Evolutionary conservation across 2,888 invertebrate genomes (phyloP).

Genomic region (Cephus spinipes): DNA sequence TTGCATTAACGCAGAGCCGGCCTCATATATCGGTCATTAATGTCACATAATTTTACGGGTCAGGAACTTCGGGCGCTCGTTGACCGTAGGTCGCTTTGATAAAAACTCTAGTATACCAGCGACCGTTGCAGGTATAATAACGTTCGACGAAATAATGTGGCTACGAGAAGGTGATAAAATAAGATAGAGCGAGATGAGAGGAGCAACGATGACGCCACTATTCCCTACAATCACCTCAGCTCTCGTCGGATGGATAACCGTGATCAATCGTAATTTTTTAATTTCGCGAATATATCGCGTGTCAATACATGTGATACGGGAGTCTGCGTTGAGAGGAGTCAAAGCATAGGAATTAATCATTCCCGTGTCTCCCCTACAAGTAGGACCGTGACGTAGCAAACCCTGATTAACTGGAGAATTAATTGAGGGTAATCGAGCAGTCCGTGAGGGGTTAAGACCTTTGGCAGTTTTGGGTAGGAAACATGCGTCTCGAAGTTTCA

Average conservation of each 20-base stretch:
- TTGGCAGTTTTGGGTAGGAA: slow-evolving; percentile 17
- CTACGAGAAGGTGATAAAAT: not conserved
- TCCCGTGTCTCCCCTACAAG: slow-evolving; percentile 41
- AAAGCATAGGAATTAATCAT: slow-evolving; percentile 48
- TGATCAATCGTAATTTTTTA: not conserved
- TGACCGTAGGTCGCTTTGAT: not conserved
- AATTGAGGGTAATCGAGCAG: slow-evolving; percentile 49
- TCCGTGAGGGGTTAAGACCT: slow-evolving; percentile 37
- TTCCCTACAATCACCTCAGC: not conserved
- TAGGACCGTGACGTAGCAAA: slow-evolving; percentile 45
- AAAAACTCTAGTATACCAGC: not conserved
- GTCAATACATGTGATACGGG: not conserved
- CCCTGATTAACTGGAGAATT: slow-evolving; percentile 50
- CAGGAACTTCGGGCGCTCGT: not conserved
- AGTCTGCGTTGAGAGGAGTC: slow-evolving; percentile 30
- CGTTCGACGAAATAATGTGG: not conserved
- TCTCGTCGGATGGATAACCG: not conserved
- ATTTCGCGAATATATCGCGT: not conserved
- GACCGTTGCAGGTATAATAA: not conserved
- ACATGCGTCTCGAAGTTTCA: not conserved
- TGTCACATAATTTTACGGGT: slow-evolving; percentile 39
- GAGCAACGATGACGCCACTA: not conserved
- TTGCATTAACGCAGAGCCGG: not conserved
- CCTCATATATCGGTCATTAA: slow-evolving; percentile 34
- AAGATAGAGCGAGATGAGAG: not conserved